Evolutionary conservation across 2,113 vertebrate genomes (phyloP), one percentile per base, ranked within the genome.

Genomic region (Girardinichthys multiradiatus): DNA sequence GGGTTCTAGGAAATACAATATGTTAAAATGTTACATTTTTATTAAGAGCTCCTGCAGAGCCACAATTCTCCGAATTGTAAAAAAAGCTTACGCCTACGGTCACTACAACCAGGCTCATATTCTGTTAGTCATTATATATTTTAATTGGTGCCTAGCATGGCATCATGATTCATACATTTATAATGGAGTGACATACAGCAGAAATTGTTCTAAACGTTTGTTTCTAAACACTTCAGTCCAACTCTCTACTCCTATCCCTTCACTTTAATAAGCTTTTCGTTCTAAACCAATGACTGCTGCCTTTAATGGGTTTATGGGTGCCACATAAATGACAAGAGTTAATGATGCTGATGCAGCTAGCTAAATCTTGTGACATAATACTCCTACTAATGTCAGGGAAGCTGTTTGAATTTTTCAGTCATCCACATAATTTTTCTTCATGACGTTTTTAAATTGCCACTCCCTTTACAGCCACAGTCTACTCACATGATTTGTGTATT

Each of bases 221-320:
- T 11, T 8, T 19, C 28, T 42, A 8, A 28, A 57, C 14, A n/a
- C 28, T 30, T 60, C 21, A 24, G 14, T 75, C 24, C 30, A 51
- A 62, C 28, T 26, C 19, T 54, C 39, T 26, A 8, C 62, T 3
- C 35, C 26, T 30, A 9, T 13, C 37, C 35, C 35, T 24, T 58
- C 30, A 62, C 57, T 69, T 13, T 31, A 61, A 37, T 48, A 33
- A 1, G n/a, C 51, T 24, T 54, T 11, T 54, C 21, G 21, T n/a
- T n/a, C 24, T 31, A 57, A 57, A 60, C 29, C 26, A 37, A 68
- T 66, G 67, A 76, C 31, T 31, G 42, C 29, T 72, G 73, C 39
- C 62, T 74, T 83, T 85, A 57, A 76, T 80, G 31, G 64, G 24
- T 64, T 78, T 80, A 73, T 31, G 27, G 42, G 42, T 70, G 71